These are phyloP conservation scores for Trichopoda pennipes DNA, from an alignment of 2,888 invertebrate genomes.

Conservation along the genomic window DNA sequence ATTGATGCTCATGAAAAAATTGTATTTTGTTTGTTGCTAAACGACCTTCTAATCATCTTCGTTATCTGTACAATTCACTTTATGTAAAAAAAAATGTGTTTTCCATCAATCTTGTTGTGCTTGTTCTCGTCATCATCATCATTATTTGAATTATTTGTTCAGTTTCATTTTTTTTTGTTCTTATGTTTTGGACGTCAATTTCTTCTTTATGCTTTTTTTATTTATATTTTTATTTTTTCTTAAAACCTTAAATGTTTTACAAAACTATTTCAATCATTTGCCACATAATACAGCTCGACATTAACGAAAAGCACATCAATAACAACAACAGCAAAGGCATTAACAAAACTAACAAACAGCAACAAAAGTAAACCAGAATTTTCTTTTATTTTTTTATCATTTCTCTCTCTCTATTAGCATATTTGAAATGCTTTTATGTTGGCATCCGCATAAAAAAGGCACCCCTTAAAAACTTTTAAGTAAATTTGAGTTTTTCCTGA, in stretches of 20 bases:
- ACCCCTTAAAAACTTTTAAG: constrained; percentile 14
- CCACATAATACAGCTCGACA: constrained; percentile 55
- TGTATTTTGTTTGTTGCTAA: too few species aligned
- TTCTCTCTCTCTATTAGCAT: constrained; percentile 17
- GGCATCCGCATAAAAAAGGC: constrained; percentile 2
- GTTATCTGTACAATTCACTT: constrained; percentile 12
- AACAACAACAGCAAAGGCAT: too few species aligned
- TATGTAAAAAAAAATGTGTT: constrained; percentile 1
- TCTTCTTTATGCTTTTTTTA: neutral
- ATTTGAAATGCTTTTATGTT: neutral
- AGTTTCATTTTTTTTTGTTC: too few species aligned
- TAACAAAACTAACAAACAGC: neutral
- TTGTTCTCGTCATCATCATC: constrained; percentile 7
- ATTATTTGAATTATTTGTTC: neutral
- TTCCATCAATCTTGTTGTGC: neutral
- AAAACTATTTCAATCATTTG: constrained; percentile 56
- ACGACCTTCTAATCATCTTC: constrained; percentile 3
- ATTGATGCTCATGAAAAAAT: too few species aligned
- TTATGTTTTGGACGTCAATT: constrained; percentile 18
- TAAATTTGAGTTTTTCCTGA: constrained; percentile 14
- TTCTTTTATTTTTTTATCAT: neutral
- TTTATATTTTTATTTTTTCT: constrained; percentile 4
- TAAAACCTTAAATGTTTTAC: constrained; percentile 27
- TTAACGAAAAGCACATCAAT: constrained; percentile 26
- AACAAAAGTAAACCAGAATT: too few species aligned